A percentile compares a stretch with the other conserved stretches of the same genome.
These are phyloP conservation scores for Ceratotherium simum DNA, from an alignment of 2,113 vertebrate species.

Conservation along the genomic window DNA sequence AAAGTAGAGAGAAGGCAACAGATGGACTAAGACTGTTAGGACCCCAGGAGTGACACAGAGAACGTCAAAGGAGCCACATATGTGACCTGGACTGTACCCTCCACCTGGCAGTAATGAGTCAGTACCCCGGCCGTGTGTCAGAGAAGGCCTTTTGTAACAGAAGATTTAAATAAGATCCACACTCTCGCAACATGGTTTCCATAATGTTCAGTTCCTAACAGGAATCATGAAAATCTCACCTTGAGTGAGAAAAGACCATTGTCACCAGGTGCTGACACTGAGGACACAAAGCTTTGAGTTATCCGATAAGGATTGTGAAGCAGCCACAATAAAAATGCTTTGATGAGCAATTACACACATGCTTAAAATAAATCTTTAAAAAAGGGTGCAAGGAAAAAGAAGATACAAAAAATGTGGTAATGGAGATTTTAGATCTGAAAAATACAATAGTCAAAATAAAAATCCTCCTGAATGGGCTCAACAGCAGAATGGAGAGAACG, in stretches of 20 bases:
- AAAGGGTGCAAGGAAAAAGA: neutral
- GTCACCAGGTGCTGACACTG: neutral
- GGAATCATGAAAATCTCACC: neutral
- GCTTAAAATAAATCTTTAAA: neutral
- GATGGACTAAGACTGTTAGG: fast-evolving
- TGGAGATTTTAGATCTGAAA: neutral
- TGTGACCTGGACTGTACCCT: neutral
- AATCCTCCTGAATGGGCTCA: neutral
- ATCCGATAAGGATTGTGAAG: neutral
- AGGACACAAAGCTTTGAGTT: no score
- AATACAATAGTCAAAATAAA: neutral
- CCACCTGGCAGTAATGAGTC: neutral
- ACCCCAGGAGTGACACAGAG: neutral
- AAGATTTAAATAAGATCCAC: neutral
- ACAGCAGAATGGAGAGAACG: neutral
- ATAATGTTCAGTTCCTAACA: neutral
- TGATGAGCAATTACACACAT: neutral
- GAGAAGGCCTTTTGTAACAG: no score
- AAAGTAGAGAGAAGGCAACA: neutral
- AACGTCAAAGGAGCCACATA: fast-evolving
- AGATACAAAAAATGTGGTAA: neutral
- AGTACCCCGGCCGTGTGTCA: neutral
- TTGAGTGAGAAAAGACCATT: neutral
- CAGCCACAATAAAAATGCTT: neutral
- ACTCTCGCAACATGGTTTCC: neutral